Base-by-base conservation (phyloP, 2,113 vertebrate species). In the Toxotes chatareus region DNA sequence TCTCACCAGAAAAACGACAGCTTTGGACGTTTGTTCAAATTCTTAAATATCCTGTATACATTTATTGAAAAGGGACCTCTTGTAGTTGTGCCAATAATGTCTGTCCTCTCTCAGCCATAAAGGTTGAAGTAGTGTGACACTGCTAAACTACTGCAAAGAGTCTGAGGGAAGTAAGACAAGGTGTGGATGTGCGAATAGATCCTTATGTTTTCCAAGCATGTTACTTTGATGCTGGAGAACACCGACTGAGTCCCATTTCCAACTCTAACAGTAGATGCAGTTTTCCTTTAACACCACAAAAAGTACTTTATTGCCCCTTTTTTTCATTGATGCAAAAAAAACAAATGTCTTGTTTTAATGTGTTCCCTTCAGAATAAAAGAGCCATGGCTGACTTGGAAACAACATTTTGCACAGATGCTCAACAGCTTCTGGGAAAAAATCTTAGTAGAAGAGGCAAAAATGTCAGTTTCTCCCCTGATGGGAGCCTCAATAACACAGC, bases 341-440 rank as follows among this genome's bases (percentile, higher is more conserved):
- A 61, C 23, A 76, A 21, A 7, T 49, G 53, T 53, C 10, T 46
- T 57, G 16, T 56, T 71, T 57, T 32, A 12, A 2, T 40, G 49
- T 17, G 7, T 19, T 53, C 8, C 47, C 27, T 19, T 72, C 49
- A 64, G 59, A 63, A 36, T 27, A 9, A 49, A 53, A 40, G n/a
- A 70, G n/a, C 16, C 2, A 7, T 34, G 1, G 23, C 53, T 53
- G 3, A 3, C 70, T 63, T 56, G 23, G 12, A 17, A 0, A 55
- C 44, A 61, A 23, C 31, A 49, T 44, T 61, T 44, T 61, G 38
- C 19, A 44, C 60, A 55, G 38, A 72, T 72, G 49, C 75, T 66
- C 5, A 71, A 55, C 55, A 79, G n/a, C 46, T 32, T 32, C 40
- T 21, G 19, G 46, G 46, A 47, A 16, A 27, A 49, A 49, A 49